A percentile compares a stretch with the other conserved stretches of the same genome.
These are phyloP conservation scores for Pterostichus madidus DNA, from an alignment of 2,888 invertebrate species.

Conservation along the genomic window DNA sequence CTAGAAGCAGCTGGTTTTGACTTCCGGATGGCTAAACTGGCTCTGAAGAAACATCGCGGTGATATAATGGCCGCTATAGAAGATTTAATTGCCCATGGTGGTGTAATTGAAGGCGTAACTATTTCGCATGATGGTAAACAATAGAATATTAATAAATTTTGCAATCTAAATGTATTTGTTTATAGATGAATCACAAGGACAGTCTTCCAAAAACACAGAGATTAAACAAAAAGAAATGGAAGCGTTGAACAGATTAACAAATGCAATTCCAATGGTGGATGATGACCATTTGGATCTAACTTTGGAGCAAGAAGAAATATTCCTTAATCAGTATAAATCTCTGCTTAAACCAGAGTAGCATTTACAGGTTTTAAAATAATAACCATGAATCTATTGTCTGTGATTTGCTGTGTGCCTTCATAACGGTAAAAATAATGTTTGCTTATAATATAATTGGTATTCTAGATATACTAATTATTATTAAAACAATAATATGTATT, in stretches of 20 bases:
- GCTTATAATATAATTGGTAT: background rate
- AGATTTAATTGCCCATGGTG: constrained; percentile 78
- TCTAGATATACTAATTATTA: no score
- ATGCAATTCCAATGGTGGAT: constrained; percentile 80
- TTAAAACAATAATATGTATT: background rate
- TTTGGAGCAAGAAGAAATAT: constrained; percentile 84
- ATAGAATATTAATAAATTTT: background rate
- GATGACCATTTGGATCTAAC: constrained; percentile 88
- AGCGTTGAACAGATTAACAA: constrained; percentile 82
- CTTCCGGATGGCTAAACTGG: constrained; percentile 78
- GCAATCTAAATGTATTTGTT: background rate
- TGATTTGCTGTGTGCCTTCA: constrained; percentile 64
- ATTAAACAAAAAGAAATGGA: constrained; percentile 77
- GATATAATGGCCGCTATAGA: constrained; percentile 81
- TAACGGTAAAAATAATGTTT: constrained; percentile 5
- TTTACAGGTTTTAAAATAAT: constrained; percentile 21
- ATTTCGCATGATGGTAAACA: constrained; percentile 73
- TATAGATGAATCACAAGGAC: constrained; percentile 13
- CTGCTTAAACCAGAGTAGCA: constrained; percentile 76
- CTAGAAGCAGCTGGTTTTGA: constrained; percentile 83
- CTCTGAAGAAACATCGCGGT: constrained; percentile 80
- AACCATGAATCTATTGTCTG: constrained; percentile 20
- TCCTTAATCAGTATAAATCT: constrained; percentile 83
- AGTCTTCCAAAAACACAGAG: constrained; percentile 30
- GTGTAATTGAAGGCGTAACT: constrained; percentile 73